phyloP scores from a whole-genome alignment of 2,113 vertebrate species.

The Ceyx margarethae region DNA sequence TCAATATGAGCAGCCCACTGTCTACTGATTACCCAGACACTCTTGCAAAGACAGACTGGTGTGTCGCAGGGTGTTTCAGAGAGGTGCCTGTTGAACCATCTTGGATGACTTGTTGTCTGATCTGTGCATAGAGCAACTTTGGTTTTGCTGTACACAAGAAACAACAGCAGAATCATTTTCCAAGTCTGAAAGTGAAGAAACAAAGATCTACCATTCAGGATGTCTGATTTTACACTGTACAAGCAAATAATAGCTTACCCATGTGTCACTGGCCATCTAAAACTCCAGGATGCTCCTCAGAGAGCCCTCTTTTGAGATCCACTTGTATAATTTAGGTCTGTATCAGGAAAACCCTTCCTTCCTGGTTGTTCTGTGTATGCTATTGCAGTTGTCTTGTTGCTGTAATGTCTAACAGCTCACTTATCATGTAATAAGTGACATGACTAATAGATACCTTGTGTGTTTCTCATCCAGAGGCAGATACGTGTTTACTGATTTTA shows the following conservation, averaged over 20 bases:
- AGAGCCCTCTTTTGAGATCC: background rate
- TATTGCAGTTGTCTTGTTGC: background rate
- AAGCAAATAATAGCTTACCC: background rate
- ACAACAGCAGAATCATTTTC: background rate
- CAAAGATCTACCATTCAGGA: background rate
- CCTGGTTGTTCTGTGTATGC: background rate
- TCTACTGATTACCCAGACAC: background rate
- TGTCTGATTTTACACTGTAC: background rate
- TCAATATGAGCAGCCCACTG: background rate
- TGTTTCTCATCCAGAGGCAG: background rate
- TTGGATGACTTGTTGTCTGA: background rate
- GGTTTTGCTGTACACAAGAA: background rate
- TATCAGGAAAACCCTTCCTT: background rate
- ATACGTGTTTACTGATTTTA: background rate
- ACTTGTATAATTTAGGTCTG: background rate
- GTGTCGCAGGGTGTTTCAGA: rapidly evolving
- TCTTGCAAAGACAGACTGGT: background rate
- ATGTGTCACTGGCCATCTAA: background rate
- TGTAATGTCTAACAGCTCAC: background rate
- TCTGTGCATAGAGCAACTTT: background rate
- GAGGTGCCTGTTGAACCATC: background rate
- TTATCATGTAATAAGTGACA: background rate
- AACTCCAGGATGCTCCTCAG: background rate
- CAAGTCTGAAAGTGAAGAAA: background rate
- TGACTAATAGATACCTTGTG: background rate